Conservation (phyloP, 2,797 vertebrate genomes). For the Bryconaethiops microstoma region DNA sequence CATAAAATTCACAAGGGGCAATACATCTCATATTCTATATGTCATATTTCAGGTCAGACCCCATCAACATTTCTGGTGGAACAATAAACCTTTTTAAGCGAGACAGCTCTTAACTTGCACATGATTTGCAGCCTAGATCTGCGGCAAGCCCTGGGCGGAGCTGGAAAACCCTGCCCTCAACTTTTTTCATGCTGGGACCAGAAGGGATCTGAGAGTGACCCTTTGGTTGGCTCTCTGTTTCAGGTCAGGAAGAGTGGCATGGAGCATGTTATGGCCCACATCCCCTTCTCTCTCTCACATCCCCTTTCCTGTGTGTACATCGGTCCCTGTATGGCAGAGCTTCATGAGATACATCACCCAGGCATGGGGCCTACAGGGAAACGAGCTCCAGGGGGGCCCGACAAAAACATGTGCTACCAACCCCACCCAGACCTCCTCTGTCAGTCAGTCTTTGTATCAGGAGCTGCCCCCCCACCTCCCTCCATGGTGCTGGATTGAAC, state of each 20-base stretch:
- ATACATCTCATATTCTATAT: neutral
- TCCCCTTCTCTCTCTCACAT: conserved; percentile 78
- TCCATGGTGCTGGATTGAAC: conserved; percentile 43
- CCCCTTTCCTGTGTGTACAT: conserved; percentile 64
- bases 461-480: conserved; percentile 33
- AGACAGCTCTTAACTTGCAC: neutral
- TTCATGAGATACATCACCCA: conserved; percentile 31
- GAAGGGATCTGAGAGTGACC: conserved; percentile 35
- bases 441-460: conserved; percentile 50
- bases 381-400: conserved; percentile 35
- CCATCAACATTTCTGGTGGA: neutral
- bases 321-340: conserved; percentile 23
- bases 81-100: neutral
- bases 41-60: neutral
- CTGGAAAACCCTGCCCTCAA: neutral
- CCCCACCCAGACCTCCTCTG: conserved; percentile 62
- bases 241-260: conserved; percentile 49
- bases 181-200: conserved; percentile 16
- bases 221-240: conserved; percentile 67
- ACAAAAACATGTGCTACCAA: conserved; percentile 57
- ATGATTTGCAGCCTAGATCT: conserved; percentile 15
- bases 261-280: conserved; percentile 59
- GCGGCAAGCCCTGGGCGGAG: conserved; percentile 19
- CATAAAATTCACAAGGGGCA: neutral
- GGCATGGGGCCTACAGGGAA: conserved; percentile 54